A percentile compares a stretch with the other conserved stretches of the same genome.
Evolutionary conservation across 2,888 invertebrate genomes (phyloP).

Genomic region (Harpagoxenus sublaevis): DNA sequence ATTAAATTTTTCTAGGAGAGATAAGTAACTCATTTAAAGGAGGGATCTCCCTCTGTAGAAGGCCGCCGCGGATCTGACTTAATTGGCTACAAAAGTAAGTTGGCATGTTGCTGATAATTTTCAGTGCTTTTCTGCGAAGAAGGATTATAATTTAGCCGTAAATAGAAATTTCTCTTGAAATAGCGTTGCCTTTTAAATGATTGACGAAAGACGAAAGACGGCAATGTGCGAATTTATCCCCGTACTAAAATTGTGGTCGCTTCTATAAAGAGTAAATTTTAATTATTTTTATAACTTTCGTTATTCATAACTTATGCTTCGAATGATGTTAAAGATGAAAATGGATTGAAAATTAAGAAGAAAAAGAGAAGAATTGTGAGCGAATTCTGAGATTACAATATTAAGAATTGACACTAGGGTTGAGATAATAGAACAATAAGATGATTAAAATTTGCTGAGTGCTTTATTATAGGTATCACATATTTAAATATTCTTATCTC

Average conservation of each 20-base stretch:
- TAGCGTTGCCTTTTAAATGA: conserved; percentile 15
- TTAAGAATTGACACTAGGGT: not conserved
- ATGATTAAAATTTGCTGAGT: not conserved
- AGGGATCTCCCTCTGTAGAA: no score
- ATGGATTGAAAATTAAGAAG: not conserved
- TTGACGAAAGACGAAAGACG: conserved; percentile 4
- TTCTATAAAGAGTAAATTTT: conserved; percentile 1
- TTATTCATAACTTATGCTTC: not conserved
- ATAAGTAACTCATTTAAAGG: conserved; percentile 30
- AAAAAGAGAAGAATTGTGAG: not conserved
- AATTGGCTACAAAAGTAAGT: conserved; percentile 27
- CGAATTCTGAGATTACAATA: not conserved
- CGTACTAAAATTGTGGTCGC: not conserved
- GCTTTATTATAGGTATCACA: not conserved
- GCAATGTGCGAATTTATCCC: not conserved
- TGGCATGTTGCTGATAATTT: conserved; percentile 22
- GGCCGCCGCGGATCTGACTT: not conserved
- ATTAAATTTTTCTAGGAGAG: conserved; percentile 45
- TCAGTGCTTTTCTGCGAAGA: not conserved
- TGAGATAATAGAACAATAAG: not conserved
- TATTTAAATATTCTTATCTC: not conserved
- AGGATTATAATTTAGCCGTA: conserved; percentile 18
- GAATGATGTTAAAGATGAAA: not conserved
- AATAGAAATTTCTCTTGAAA: conserved; percentile 5
- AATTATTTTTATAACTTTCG: conserved; percentile 21